Conservation (phyloP, 2,888 invertebrate species). For the Dolomedes plantarius region DNA sequence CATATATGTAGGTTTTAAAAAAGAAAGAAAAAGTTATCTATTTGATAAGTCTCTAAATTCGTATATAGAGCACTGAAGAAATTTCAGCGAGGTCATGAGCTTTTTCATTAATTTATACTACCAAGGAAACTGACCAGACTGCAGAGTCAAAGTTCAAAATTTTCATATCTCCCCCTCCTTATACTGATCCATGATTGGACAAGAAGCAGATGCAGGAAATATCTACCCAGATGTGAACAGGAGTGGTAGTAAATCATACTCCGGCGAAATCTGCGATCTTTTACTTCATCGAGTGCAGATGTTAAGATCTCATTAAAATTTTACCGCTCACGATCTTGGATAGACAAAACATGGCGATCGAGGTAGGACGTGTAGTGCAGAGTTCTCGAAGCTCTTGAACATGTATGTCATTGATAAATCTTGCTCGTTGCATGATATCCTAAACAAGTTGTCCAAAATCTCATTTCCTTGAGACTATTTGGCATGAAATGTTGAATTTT, state of each 20-base stretch:
- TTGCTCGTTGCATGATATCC: not conserved
- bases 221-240: not conserved
- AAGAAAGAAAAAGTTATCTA: too few species aligned
- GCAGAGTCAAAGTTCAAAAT: not conserved
- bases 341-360: not conserved
- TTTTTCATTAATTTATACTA: not conserved
- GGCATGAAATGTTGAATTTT: too few species aligned
- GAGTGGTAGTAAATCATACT: not conserved
- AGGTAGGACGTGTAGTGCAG: not conserved
- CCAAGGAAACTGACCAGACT: not conserved
- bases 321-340: not conserved
- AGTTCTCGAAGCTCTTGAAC: not conserved
- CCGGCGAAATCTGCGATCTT: not conserved
- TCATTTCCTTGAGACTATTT: too few species aligned
- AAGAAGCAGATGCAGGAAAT: not conserved
- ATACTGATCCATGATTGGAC: not conserved
- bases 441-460: not conserved
- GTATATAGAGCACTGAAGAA: too few species aligned
- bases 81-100: not conserved
- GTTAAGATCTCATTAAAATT: not conserved
- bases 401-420: not conserved
- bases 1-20: too few species aligned
- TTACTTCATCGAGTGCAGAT: not conserved
- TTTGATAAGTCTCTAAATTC: too few species aligned
- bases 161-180: not conserved